Conservation (phyloP, 1,140 invertebrate genomes). For the Aradophagus sp. region DNA sequence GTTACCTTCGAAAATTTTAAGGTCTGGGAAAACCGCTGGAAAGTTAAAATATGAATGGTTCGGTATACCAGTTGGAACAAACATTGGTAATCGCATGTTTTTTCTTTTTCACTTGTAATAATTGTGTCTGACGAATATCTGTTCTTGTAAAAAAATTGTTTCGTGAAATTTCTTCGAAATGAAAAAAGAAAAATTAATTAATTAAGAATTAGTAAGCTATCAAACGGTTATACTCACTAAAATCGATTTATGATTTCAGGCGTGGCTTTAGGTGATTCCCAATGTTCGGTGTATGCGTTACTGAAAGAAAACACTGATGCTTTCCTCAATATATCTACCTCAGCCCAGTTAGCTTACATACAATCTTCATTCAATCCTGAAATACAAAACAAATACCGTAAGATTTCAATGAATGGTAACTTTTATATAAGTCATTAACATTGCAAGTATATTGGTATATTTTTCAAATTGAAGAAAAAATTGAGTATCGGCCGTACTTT, state of each 20-base stretch:
- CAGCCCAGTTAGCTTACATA: conserved; percentile 88
- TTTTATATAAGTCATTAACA: too few species aligned
- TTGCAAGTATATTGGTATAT: background rate
- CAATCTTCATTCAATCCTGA: conserved; percentile 62
- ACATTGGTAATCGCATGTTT: conserved; percentile 75
- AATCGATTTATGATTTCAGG: conserved; percentile 71
- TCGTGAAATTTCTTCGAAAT: too few species aligned
- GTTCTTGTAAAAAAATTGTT: too few species aligned
- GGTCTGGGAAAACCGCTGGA: conserved; percentile 81
- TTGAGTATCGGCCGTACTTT: conserved; percentile 89
- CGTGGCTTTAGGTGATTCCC: conserved; percentile 86
- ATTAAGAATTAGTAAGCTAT: too few species aligned
- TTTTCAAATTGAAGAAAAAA: conserved; percentile 54
- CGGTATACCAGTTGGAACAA: conserved; percentile 83
- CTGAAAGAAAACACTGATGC: conserved; percentile 81
- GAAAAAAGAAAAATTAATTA: too few species aligned
- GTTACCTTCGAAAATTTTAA: conserved; percentile 80
- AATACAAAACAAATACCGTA: conserved; percentile 54
- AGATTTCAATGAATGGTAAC: conserved; percentile 8
- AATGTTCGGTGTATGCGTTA: conserved; percentile 88
- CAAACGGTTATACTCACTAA: too few species aligned
- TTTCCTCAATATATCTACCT: conserved; percentile 91
- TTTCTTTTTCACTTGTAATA: too few species aligned
- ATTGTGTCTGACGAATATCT: too few species aligned
- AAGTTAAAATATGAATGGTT: conserved; percentile 81